Evolutionary conservation across 2,888 invertebrate genomes (phyloP).

Genomic region (Polyommatus iphigenia): DNA sequence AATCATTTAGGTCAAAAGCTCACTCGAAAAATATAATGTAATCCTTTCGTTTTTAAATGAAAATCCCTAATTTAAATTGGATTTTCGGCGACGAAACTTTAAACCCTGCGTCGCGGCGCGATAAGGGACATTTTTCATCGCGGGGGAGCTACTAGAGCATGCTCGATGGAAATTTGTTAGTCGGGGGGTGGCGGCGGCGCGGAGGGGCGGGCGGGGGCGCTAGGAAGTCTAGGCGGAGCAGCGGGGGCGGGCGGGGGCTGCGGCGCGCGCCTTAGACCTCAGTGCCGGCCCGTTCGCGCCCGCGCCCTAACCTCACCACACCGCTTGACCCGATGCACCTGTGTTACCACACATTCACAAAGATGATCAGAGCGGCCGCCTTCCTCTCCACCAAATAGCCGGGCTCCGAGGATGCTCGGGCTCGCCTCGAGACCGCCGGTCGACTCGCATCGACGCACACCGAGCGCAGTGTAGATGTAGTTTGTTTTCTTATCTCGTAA

Average conservation of each 20-base stretch:
- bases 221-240: conserved; percentile 56
- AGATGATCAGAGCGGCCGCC: conserved; percentile 36
- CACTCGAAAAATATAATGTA: conserved; percentile 20
- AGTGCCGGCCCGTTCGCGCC: conserved; percentile 76
- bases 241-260: conserved; percentile 50
- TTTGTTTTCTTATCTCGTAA: conserved; percentile 11
- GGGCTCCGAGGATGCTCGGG: conserved; percentile 25
- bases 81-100: background rate
- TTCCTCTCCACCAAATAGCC: conserved; percentile 24
- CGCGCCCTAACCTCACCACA: conserved; percentile 73
- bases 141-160: background rate
- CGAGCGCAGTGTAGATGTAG: conserved; percentile 7
- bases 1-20: conserved; percentile 23
- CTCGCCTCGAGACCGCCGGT: conserved; percentile 13
- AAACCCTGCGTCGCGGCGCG: background rate
- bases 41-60: conserved; percentile 19
- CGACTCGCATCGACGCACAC: background rate
- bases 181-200: conserved; percentile 17
- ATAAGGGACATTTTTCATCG: background rate
- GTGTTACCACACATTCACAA: conserved; percentile 50
- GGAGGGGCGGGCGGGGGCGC: conserved; percentile 36
- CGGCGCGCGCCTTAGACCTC: conserved; percentile 71
- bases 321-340: conserved; percentile 58
- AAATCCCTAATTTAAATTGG: background rate
- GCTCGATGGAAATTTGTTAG: conserved; percentile 23